Evolutionary conservation across 2,797 vertebrate species (phyloP).

Genomic region (Streptopelia turtur): DNA sequence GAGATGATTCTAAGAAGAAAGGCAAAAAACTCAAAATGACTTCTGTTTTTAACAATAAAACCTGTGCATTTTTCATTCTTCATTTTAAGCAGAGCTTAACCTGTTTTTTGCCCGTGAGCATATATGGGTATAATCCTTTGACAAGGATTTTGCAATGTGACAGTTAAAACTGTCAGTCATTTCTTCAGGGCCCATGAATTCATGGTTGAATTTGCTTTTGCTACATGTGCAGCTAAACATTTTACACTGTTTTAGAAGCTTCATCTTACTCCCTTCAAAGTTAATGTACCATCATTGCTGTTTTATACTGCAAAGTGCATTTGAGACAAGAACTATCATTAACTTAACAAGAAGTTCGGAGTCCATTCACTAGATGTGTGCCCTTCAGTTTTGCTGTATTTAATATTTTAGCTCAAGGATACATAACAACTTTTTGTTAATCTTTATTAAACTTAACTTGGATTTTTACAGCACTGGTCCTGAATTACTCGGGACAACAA

Average conservation of each 20-base stretch:
- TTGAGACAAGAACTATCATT: conserved; percentile 47
- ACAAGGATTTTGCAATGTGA: not conserved
- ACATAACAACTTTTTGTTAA: conserved; percentile 41
- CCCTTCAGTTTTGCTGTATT: conserved; percentile 22
- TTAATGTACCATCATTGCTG: conserved; percentile 34
- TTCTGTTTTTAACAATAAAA: conserved; percentile 28
- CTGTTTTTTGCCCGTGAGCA: not conserved
- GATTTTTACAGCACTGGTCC: conserved; percentile 23
- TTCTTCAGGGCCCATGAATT: conserved; percentile 21
- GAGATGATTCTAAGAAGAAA: conserved; percentile 17
- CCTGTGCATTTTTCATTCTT: not conserved
- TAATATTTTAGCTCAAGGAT: conserved; percentile 49
- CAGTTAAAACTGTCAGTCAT: not conserved
- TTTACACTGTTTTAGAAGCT: conserved; percentile 54
- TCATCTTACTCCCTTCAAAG: conserved; percentile 49
- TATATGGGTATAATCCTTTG: not conserved
- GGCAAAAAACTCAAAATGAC: not conserved
- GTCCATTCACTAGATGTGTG: conserved; percentile 11
- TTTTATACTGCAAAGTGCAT: conserved; percentile 32
- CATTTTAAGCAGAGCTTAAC: not conserved
- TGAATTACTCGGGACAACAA: conserved; percentile 19
- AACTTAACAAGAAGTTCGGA: conserved; percentile 43
- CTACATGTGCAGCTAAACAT: conserved; percentile 57
- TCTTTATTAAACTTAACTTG: conserved; percentile 39
- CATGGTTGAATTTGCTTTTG: conserved; percentile 69